These are phyloP conservation scores for Hemicrepidius hirtus DNA, from an alignment of 2,888 invertebrate species.

Conservation along the genomic window DNA sequence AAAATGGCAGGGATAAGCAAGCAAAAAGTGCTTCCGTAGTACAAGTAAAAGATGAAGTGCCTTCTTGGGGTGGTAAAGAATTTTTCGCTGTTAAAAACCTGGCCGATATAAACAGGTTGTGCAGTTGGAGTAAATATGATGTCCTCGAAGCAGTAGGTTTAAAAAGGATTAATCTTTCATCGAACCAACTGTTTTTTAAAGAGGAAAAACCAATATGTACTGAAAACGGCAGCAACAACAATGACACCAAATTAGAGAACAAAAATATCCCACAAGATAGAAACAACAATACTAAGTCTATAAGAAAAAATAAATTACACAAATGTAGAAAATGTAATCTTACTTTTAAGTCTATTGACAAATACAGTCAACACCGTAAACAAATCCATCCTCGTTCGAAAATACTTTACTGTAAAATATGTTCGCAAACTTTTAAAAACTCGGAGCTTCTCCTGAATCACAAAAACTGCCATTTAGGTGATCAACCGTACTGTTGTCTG, in stretches of 20 bases:
- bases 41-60: background rate
- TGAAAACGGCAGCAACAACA: background rate
- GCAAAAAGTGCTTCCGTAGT: background rate
- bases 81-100: background rate
- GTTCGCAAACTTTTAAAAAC: constrained; percentile 62
- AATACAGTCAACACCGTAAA: constrained; percentile 10
- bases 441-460: constrained; percentile 64
- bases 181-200: background rate
- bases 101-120: background rate
- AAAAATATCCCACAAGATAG: background rate
- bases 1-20: background rate
- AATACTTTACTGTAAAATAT: constrained; percentile 66
- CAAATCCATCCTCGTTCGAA: constrained; percentile 10
- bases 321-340: constrained; percentile 15
- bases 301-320: background rate
- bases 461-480: constrained; percentile 59
- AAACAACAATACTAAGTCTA: constrained; percentile 4
- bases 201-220: background rate
- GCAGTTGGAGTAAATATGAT: background rate
- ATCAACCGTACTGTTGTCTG: constrained; percentile 64
- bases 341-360: background rate
- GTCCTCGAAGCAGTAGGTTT: constrained; percentile 29
- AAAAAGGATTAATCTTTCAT: background rate
- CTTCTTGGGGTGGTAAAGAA: background rate
- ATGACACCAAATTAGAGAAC: background rate